Conservation (phyloP, 2,888 invertebrate species). For the Scaptomyza polygonia region DNA sequence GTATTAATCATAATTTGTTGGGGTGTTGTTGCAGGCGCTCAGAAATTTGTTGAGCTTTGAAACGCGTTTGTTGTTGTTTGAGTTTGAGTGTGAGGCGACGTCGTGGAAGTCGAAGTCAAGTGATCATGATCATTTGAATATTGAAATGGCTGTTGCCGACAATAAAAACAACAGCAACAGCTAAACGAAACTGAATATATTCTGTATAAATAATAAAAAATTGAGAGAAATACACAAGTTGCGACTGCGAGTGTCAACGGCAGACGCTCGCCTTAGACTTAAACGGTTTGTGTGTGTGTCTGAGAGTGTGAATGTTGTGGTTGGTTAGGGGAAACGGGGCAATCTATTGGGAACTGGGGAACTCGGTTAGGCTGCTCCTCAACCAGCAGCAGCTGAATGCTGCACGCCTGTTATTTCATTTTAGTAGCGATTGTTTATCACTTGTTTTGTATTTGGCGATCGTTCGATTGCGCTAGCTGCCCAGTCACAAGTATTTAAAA, state of each 20-base stretch:
- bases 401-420: conserved; percentile 81
- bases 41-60: conserved; percentile 50
- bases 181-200: conserved; percentile 72
- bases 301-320: neutral
- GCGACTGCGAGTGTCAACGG: conserved; percentile 44
- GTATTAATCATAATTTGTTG: conserved; percentile 58
- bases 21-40: conserved; percentile 64
- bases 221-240: conserved; percentile 36
- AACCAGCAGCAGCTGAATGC: conserved; percentile 47
- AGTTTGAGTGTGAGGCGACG: conserved; percentile 6
- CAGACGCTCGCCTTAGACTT: conserved; percentile 58
- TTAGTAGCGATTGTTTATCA: conserved; percentile 81
- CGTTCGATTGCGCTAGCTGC: conserved; percentile 17
- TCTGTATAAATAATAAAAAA: conserved; percentile 67
- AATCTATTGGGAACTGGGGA: conserved; percentile 37
- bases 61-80: conserved; percentile 29
- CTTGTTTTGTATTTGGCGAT: conserved; percentile 73
- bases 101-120: conserved; percentile 42
- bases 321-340: neutral
- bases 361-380: conserved; percentile 52
- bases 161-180: conserved; percentile 29
- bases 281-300: neutral
- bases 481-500: conserved; percentile 25
- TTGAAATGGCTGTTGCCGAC: conserved; percentile 58
- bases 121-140: conserved; percentile 74